phyloP scores from a whole-genome alignment of 2,113 vertebrate species.

The Melanostigma gelatinosum region DNA sequence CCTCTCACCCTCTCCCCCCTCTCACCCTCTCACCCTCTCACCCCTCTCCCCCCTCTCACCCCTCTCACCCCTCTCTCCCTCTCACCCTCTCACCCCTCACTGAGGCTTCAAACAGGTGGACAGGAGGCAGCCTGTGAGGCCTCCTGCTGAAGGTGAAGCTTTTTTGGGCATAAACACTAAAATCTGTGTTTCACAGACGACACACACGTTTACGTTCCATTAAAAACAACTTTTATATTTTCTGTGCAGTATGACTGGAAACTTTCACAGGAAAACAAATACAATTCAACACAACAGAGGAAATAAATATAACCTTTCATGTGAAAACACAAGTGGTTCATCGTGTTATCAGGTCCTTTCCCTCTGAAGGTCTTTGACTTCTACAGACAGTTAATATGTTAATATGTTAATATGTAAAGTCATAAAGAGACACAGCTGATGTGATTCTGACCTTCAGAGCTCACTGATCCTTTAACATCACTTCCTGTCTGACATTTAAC shows the following conservation, averaged over 20 bases:
- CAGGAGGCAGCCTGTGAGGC: not conserved
- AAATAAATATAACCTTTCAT: not conserved
- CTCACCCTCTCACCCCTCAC: not conserved
- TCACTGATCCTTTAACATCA: not conserved
- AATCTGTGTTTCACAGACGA: too few relatives aligned
- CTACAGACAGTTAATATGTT: conserved; percentile 1
- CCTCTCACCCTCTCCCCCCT: too few relatives aligned
- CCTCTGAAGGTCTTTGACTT: not conserved
- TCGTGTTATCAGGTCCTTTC: not conserved
- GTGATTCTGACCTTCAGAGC: conserved; percentile 1
- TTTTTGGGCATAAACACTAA: not conserved
- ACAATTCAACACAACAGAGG: not conserved
- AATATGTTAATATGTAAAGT: conserved; percentile 11
- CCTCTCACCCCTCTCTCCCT: not conserved
- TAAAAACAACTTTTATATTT: not conserved
- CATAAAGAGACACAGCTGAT: not conserved
- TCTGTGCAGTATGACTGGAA: not conserved
- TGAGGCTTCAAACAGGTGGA: conserved; percentile 56
- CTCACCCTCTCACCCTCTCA: not conserved
- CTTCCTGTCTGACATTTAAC: conserved; percentile 2
- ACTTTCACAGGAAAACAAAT: not conserved
- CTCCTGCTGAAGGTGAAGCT: not conserved
- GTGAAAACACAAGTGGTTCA: not conserved
- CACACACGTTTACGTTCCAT: too few relatives aligned
- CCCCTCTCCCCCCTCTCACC: not conserved